phyloP scores from a whole-genome alignment of 2,797 vertebrate species.

The Trachops cirrhosus region DNA sequence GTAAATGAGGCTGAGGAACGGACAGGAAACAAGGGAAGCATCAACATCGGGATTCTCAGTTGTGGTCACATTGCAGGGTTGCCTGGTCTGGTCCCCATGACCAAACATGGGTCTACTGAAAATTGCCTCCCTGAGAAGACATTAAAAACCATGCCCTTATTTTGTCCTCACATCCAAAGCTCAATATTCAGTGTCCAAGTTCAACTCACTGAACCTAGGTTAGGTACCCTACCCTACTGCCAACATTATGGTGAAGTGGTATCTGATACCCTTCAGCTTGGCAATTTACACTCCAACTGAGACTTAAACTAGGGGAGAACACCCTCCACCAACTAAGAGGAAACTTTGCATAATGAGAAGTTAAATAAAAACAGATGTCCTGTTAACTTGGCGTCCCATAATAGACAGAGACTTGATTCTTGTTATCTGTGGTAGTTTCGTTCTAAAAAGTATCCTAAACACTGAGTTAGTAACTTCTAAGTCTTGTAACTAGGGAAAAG shows the following conservation, averaged over 20 bases:
- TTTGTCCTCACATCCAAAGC: neutral
- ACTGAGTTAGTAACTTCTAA: neutral
- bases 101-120: neutral
- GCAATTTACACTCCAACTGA: neutral
- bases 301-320: neutral
- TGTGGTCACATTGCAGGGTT: neutral
- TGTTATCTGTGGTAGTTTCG: neutral
- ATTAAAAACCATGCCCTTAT: neutral
- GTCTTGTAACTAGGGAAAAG: neutral
- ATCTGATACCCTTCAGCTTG: neutral
- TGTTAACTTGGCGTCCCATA: neutral
- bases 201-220: neutral
- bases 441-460: neutral
- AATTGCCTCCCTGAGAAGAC: neutral
- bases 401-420: neutral
- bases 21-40: neutral
- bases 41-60: neutral
- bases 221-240: neutral
- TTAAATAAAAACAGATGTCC: neutral
- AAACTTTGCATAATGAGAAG: neutral
- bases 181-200: neutral
- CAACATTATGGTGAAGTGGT: neutral
- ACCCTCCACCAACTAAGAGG: neutral
- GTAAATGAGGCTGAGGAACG: neutral
- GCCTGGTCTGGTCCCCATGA: neutral